These are phyloP conservation scores for Macrosoma leucophasiata DNA, from an alignment of 2,888 invertebrate species.

Conservation along the genomic window DNA sequence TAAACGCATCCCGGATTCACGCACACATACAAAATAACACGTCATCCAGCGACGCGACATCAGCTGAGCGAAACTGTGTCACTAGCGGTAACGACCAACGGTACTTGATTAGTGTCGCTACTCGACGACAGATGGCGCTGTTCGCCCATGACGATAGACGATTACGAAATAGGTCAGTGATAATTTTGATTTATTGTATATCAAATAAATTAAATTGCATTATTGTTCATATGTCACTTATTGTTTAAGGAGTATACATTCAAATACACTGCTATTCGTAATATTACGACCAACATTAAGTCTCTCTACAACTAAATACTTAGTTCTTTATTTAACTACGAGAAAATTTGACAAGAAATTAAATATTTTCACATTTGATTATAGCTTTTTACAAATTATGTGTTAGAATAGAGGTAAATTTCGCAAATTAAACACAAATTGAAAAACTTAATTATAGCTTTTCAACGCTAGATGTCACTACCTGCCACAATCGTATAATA, in stretches of 20 bases:
- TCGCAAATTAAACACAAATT: too few relatives aligned
- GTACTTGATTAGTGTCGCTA: slow-evolving; percentile 44
- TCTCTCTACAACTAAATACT: too few relatives aligned
- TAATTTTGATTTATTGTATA: slow-evolving; percentile 21
- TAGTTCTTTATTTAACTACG: too few relatives aligned
- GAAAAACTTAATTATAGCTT: too few relatives aligned
- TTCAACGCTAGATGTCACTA: slow-evolving; percentile 40
- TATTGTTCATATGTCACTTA: too few relatives aligned
- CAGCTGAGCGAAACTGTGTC: slow-evolving; percentile 70
- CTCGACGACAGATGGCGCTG: slow-evolving; percentile 57
- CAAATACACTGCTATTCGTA: too few relatives aligned
- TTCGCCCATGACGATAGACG: slow-evolving; percentile 17
- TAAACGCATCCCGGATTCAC: slow-evolving; percentile 50
- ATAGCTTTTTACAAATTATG: too few relatives aligned
- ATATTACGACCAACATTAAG: too few relatives aligned
- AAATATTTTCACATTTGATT: too few relatives aligned
- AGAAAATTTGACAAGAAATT: slow-evolving; percentile 19
- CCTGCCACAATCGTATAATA: slow-evolving; percentile 13
- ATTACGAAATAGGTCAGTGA: slow-evolving; percentile 31
- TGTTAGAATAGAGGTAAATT: too few relatives aligned
- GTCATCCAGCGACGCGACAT: slow-evolving; percentile 39
- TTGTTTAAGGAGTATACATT: too few relatives aligned
- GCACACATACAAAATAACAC: slow-evolving; percentile 39
- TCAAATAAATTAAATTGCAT: too few relatives aligned
- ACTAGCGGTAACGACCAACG: slow-evolving; percentile 57